phyloP scores from a whole-genome alignment of 2,113 vertebrate species.

The Boleophthalmus pectinirostris region DNA sequence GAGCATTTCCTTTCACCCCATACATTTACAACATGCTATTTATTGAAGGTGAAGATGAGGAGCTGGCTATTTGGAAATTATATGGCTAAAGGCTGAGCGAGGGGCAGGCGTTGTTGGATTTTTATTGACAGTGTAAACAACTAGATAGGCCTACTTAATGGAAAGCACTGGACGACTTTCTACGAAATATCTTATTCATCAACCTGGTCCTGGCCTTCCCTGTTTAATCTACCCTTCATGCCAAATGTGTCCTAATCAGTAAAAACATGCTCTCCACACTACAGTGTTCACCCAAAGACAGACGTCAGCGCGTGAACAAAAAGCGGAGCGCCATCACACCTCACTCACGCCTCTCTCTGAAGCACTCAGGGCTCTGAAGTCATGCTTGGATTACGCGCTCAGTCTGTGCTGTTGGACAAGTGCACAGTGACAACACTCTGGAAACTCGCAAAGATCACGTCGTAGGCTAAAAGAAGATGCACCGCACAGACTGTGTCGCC shows the following conservation, averaged over 20 bases:
- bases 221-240: not conserved
- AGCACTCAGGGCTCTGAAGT: conserved; percentile 8
- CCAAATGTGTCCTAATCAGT: too few species aligned
- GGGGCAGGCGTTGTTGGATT: not conserved
- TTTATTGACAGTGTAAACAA: not conserved
- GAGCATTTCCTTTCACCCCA: not conserved
- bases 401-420: not conserved
- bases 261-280: not conserved
- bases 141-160: too few species aligned
- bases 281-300: not conserved
- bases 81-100: not conserved
- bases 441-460: conserved; percentile 25
- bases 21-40: too few species aligned
- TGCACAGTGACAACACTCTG: conserved; percentile 16
- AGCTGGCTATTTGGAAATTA: not conserved
- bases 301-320: not conserved
- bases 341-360: not conserved
- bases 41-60: not conserved
- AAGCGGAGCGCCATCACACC: conserved; percentile 13
- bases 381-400: conserved; percentile 5
- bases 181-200: not conserved
- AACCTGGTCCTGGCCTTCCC: not conserved
- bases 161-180: too few species aligned
- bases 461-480: conserved; percentile 12
- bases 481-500: conserved; percentile 63